Base-by-base conservation (phyloP, 1,140 invertebrate species). In the Drosophila trapezifrons region DNA sequence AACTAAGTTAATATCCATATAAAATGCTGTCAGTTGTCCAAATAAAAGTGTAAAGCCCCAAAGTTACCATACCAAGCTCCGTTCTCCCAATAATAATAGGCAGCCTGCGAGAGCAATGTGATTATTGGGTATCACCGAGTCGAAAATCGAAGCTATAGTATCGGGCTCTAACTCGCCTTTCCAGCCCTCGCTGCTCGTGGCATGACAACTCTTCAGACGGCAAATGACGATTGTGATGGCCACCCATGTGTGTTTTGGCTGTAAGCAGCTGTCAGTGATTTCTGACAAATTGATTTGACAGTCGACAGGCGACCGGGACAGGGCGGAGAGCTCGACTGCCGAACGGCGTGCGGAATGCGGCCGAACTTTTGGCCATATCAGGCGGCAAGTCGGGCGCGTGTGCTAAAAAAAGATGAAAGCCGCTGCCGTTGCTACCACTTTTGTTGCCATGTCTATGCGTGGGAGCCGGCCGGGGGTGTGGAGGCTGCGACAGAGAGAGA, bases 221-320 rank as follows among this genome's bases (percentile, higher is more conserved):
- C 79, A 59, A 74, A 52, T 42, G 60, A 65, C 56, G 57, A 75
- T 73, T 75, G 32, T 56, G 70, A 51, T 47, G 72, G 60, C 62
- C 35, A 54, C 49, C 64, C 57, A 56, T 51, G 58, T 63, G 77
- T 87, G 76, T 80, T 87, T 89, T 89, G 84, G 73, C 84, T 83
- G 84, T 89, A 89, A 89, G 84, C 84, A 89, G 84, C 84, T 89
- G 84, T 89, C 84, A 89, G 73, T 89, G 84, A 89, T 89, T 89
- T 89, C 80, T 89, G 84, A 89, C 84, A 89, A 89, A 89, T 89
- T 89, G 84, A 89, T 89, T 89, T 89, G 84, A 89, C 84, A 89
- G 84, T 89, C 80, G 84, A 87, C 83, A 87, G 84, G 69, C 79
- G 79, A 83, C 54, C 67, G 37, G 43, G 47, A 60, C 18, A 63